Base-by-base conservation (phyloP, 2,113 vertebrate species). In the Oreochromis tanganicae region DNA sequence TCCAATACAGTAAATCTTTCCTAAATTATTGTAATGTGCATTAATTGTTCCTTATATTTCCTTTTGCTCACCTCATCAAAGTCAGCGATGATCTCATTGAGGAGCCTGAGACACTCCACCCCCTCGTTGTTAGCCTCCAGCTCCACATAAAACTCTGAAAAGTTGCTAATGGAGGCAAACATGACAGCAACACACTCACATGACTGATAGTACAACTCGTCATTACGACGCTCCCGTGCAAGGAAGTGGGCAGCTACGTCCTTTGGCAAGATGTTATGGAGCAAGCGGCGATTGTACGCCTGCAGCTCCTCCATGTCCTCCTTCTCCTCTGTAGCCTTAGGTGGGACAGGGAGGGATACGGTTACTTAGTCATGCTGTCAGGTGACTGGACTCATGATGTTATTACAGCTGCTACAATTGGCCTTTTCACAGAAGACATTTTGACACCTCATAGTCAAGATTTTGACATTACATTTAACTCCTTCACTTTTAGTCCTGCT, bases 81-180 rank as follows among this genome's bases (percentile, higher is more conserved):
- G 94, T 99, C 98, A 0, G 98, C 98, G 13, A 99, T 99, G 96
- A 99, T 99, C 95, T 99, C 98, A 2, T 99, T 99, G 92, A 99
- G 98, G 89, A 99, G 97, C 63, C 98, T 90, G 88, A 99, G 97
- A 83, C 98, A 99, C 96, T 99, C 98, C 24, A 99, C 98, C 0
- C 98, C 98, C 91, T 99, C 98, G 1, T 99, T 99, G 96, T 99
- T 99, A 36, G 98, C 98, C 96, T 99, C 98, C 82, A 99, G 96
- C 95, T 99, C 98, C 80, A 99, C 98, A 4, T 99, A 99, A 94
- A 99, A 99, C 96, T 99, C 98, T 0, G 98, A 99, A 93, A 99
- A 99, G 96, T 99, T 99, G 96, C 98, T 98, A 90, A 99, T 99
- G 91, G 98, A 99, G 93, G 98, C 98, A 2, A 99, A 99, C 98